These are phyloP conservation scores for Sinotaia quadrata DNA, from an alignment of 2,888 invertebrate genomes.

Conservation along the genomic window DNA sequence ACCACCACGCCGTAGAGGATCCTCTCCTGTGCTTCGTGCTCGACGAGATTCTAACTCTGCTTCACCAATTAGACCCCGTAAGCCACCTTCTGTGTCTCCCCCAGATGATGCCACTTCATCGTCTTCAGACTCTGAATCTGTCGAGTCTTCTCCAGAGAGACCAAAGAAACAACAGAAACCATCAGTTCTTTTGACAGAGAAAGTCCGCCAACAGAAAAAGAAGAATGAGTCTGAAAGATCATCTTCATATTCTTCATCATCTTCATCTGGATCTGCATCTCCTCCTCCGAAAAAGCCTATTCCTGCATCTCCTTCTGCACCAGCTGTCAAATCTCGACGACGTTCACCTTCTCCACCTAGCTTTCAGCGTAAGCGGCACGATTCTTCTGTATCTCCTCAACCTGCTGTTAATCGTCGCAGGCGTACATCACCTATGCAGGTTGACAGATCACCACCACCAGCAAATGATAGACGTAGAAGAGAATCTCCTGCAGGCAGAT, in stretches of 20 bases:
- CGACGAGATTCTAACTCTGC: slow-evolving; percentile 22
- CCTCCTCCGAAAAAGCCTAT: slow-evolving; percentile 30
- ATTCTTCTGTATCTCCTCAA: slow-evolving; percentile 12
- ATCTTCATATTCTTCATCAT: slow-evolving; percentile 8
- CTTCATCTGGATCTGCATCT: slow-evolving; percentile 33
- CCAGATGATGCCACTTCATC: slow-evolving; percentile 26
- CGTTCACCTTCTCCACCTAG: slow-evolving; percentile 13
- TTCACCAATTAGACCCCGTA: slow-evolving; percentile 25
- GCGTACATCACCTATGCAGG: neutral
- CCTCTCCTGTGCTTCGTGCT: slow-evolving; percentile 29
- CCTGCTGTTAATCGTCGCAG: slow-evolving; percentile 8
- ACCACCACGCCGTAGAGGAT: slow-evolving; percentile 35
- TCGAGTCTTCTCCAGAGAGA: slow-evolving; percentile 25
- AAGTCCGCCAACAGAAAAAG: slow-evolving; percentile 5
- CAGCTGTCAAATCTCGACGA: neutral
- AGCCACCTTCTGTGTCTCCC: slow-evolving; percentile 13
- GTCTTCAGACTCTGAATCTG: slow-evolving; percentile 31
- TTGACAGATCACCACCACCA: slow-evolving; percentile 8
- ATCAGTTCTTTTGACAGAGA: slow-evolving; percentile 3
- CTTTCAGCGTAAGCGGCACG: neutral
- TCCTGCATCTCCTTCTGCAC: neutral
- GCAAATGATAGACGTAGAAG: slow-evolving; percentile 14
- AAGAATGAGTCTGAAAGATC: slow-evolving; percentile 2
- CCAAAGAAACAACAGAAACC: slow-evolving; percentile 3
- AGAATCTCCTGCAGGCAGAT: slow-evolving; percentile 10